These are phyloP conservation scores for Phylloscopus whistleri DNA, from an alignment of 2,113 vertebrate species.

Conservation along the genomic window DNA sequence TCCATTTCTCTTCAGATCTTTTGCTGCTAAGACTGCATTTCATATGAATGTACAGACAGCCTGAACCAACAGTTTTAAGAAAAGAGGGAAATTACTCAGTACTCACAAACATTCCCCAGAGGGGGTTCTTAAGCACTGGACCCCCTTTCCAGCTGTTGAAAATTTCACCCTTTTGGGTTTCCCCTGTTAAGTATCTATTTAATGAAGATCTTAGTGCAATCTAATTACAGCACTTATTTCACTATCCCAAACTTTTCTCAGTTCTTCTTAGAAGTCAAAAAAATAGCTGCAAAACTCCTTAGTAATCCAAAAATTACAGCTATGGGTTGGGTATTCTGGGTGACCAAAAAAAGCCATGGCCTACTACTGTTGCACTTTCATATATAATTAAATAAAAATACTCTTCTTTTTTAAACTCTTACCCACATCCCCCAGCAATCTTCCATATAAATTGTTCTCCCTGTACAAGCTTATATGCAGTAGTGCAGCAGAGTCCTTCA, in stretches of 20 bases:
- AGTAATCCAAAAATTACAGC: neutral
- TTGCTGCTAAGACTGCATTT: neutral
- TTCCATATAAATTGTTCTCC: neutral
- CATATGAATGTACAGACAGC: neutral
- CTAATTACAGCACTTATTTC: neutral
- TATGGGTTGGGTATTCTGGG: neutral
- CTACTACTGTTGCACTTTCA: neutral
- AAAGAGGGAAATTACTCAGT: neutral
- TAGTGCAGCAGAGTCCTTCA: neutral
- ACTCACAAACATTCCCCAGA: neutral
- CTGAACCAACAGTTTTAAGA: neutral
- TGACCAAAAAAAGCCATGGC: neutral
- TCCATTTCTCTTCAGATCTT: neutral
- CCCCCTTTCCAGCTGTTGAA: neutral
- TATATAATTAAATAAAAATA: neutral
- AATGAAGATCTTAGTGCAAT: neutral
- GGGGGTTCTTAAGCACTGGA: neutral
- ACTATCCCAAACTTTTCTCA: neutral
- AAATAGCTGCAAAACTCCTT: neutral
- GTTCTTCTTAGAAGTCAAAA: neutral
- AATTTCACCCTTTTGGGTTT: neutral
- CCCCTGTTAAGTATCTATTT: neutral
- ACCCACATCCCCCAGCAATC: neutral
- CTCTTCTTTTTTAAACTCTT: neutral
- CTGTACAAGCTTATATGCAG: neutral